Base-by-base conservation (phyloP, 2,797 vertebrate genomes). In the Falco novaeseelandiae region DNA sequence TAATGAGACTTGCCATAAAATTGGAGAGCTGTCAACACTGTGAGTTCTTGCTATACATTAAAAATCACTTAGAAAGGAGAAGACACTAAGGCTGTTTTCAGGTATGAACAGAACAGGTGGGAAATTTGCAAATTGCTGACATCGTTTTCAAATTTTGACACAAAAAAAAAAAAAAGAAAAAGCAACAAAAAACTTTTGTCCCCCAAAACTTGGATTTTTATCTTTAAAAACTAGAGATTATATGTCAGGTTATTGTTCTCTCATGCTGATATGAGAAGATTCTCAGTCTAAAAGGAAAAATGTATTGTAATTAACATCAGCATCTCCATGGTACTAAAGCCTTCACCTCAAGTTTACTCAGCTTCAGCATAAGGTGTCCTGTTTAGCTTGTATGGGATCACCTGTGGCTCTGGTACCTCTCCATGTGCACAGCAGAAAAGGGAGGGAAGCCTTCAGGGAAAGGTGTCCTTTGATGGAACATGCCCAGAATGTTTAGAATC, bases 21-120 rank as follows among this genome's bases (percentile, higher is more conserved):
- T 18, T 92, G 62, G 94, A 95, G 77, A 83, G 38, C 92, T 96
- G 93, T 96, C 95, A 97, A 89, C 96, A 95, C 92, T 34, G 29
- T 74, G 88, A 0, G 0, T 90, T 94, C 87, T 70, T 90, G 93
- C 83, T 95, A 69, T 93, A 82, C 27, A 1, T 83, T 90, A 90
- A 69, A 93, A 93, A 79, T 58, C 70, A 38, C 51, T 95, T 63
- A 46, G 57, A 61, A 90, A 84, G 61, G 78, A 92, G 89, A 83
- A 91, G 48, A 23, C 48, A 58, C 65, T 54, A 20, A 30, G 61
- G n/a, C 30, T 87, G 52, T 40, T 74, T 88, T 90, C 73, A 46
- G n/a, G 34, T 42, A 62, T 46, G 42, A 90, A 38, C 26, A 54
- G 88, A 95, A 86, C 92, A 95, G 93, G 92, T 92, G 86, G 94